A percentile compares a stretch with the other conserved stretches of the same genome.
Conservation (phyloP, 2,797 vertebrate genomes). For the Thalassophryne amazonica region DNA sequence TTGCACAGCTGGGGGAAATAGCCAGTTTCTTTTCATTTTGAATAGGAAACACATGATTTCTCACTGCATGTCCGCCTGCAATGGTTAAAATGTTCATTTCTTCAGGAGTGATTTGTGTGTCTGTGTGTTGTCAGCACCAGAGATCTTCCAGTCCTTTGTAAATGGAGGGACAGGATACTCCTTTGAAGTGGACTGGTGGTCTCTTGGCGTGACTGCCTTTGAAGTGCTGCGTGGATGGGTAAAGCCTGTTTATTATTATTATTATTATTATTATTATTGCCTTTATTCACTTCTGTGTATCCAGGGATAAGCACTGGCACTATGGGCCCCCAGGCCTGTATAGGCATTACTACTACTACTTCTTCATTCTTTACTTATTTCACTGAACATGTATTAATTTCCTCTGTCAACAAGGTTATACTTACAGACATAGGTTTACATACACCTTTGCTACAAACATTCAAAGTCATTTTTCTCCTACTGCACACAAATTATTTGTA, state of each 20-base stretch:
- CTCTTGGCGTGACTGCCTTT: constrained; percentile 91
- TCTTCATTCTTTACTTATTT: too few relatives aligned
- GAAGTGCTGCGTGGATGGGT: constrained; percentile 97
- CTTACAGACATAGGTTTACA: too few relatives aligned
- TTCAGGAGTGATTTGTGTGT: not conserved
- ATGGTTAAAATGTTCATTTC: constrained; percentile 1
- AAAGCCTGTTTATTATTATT: constrained; percentile 15
- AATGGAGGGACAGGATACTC: constrained; percentile 93
- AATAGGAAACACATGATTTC: not conserved
- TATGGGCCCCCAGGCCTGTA: too few relatives aligned
- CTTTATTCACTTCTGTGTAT: too few relatives aligned
- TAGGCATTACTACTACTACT: too few relatives aligned
- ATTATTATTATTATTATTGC: too few relatives aligned
- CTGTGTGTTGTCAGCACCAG: constrained; percentile 82
- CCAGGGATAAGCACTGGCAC: too few relatives aligned
- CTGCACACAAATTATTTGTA: too few relatives aligned
- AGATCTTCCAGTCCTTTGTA: constrained; percentile 97
- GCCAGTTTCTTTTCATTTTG: constrained; percentile 7
- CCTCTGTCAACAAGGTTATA: too few relatives aligned
- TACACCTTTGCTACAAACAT: too few relatives aligned
- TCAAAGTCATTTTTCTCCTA: too few relatives aligned
- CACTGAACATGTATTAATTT: too few relatives aligned
- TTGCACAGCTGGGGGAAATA: not conserved
- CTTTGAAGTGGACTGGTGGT: constrained; percentile 99
- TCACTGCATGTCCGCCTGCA: not conserved